A percentile compares a stretch with the other conserved stretches of the same genome.
These are phyloP conservation scores for Clusia tigrina DNA, from an alignment of 2,888 invertebrate genomes.

Conservation along the genomic window DNA sequence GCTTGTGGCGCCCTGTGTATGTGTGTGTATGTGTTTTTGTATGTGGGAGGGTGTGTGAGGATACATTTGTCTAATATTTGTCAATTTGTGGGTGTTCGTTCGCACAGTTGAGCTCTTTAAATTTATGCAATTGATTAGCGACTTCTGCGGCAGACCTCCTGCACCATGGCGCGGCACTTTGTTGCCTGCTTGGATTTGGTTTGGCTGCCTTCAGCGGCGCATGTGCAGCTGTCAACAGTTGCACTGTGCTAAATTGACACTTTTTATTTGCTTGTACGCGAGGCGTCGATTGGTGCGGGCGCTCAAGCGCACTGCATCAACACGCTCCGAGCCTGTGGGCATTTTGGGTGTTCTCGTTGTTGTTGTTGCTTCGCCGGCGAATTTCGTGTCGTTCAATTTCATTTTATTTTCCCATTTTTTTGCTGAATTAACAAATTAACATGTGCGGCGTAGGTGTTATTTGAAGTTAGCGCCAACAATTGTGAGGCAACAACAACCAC, in stretches of 20 bases:
- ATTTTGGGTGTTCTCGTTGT: conserved; percentile 37
- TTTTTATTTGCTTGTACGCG: conserved; percentile 1
- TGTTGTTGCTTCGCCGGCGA: conserved; percentile 25
- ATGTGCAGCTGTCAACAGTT: neutral
- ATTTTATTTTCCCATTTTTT: conserved; percentile 35
- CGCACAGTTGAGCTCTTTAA: conserved; percentile 1
- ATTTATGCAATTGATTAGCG: conserved; percentile 23
- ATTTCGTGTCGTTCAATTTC: conserved; percentile 21
- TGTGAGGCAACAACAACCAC: conserved; percentile 4
- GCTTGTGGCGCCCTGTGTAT: too few relatives aligned
- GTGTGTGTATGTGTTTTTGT: too few relatives aligned
- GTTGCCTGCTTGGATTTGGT: neutral
- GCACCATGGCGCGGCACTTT: neutral
- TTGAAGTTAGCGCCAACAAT: conserved; percentile 7
- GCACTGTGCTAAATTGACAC: neutral
- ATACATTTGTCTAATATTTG: too few relatives aligned
- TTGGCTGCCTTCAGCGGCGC: too few relatives aligned
- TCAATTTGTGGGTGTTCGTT: conserved; percentile 22
- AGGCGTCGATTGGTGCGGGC: neutral
- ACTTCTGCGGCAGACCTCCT: neutral
- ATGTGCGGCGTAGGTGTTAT: conserved; percentile 31
- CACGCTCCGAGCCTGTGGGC: neutral
- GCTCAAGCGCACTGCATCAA: neutral
- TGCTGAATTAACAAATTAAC: conserved; percentile 52
- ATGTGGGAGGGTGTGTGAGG: too few relatives aligned